A percentile compares a stretch with the other conserved stretches of the same genome.
These are phyloP conservation scores for Mesocricetus auratus DNA, from an alignment of 2,113 vertebrate species.

Conservation along the genomic window DNA sequence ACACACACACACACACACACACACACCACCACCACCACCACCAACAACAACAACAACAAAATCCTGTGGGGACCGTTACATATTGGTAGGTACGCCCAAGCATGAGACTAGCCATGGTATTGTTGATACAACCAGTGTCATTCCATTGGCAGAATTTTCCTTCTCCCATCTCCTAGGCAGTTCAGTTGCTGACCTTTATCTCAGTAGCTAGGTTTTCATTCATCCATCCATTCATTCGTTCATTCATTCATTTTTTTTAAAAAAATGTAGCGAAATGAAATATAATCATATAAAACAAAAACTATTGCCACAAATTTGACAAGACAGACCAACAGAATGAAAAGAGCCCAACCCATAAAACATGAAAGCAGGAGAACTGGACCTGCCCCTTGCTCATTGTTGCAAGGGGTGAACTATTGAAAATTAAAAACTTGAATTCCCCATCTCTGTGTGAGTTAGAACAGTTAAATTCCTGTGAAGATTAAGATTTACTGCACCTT, in stretches of 20 bases:
- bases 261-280: neutral
- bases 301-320: neutral
- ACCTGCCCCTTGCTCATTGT: too few species aligned
- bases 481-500: slow-evolving; percentile 26
- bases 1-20: neutral
- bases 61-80: neutral
- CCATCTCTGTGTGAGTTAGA: slow-evolving; percentile 8
- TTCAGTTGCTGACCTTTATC: neutral
- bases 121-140: neutral
- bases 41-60: neutral
- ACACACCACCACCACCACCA: too few species aligned
- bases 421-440: slow-evolving; percentile 55
- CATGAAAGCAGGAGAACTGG: too few species aligned
- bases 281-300: neutral
- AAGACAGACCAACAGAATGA: neutral
- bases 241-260: neutral
- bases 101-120: neutral
- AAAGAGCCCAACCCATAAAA: too few species aligned
- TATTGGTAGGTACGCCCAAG: neutral
- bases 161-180: neutral
- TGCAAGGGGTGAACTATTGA: too few species aligned
- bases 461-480: neutral
- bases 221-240: neutral
- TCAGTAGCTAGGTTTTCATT: neutral
- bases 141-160: neutral